Conservation (phyloP, 2,113 vertebrate species). For the Paraplagusia blochii region DNA sequence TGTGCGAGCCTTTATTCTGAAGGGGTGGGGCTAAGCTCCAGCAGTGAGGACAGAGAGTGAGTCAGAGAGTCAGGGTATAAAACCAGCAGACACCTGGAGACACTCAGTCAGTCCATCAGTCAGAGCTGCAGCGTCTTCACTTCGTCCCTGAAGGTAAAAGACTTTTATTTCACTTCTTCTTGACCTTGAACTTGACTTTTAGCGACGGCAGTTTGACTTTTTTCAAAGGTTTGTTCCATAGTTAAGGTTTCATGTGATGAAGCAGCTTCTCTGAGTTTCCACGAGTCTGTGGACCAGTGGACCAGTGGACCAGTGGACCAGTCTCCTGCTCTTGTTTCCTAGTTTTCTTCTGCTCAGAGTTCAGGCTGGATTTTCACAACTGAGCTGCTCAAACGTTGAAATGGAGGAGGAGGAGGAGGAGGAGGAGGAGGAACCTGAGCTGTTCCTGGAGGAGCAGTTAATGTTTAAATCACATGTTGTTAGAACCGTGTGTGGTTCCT, state of each 20-base stretch:
- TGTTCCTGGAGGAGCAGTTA: constrained; percentile 26
- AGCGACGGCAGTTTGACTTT: too few relatives aligned
- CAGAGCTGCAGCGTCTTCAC: not conserved
- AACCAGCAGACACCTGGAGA: constrained; percentile 60
- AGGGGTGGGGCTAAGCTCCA: constrained; percentile 54
- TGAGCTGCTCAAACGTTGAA: too few relatives aligned
- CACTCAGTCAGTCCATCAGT: constrained; percentile 1
- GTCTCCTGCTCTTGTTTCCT: too few relatives aligned
- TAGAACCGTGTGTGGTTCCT: constrained; percentile 35
- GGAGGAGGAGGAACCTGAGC: not conserved
- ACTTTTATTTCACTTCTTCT: not conserved
- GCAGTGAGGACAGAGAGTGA: constrained; percentile 55
- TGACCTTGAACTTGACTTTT: not conserved
- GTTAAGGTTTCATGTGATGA: too few relatives aligned
- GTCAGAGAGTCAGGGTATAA: constrained; percentile 61
- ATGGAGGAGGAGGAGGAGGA: too few relatives aligned
- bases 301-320: too few relatives aligned
- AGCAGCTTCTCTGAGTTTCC: too few relatives aligned
- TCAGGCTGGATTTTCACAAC: too few relatives aligned
- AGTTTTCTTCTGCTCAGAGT: too few relatives aligned
- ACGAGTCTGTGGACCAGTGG: too few relatives aligned
- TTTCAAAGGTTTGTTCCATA: too few relatives aligned
- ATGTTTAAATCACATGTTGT: constrained; percentile 55
- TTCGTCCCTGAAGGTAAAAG: constrained; percentile 58
- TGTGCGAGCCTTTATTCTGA: constrained; percentile 59